Evolutionary conservation across 2,797 vertebrate genomes (phyloP).

Genomic region (Melanotaenia boesemani): DNA sequence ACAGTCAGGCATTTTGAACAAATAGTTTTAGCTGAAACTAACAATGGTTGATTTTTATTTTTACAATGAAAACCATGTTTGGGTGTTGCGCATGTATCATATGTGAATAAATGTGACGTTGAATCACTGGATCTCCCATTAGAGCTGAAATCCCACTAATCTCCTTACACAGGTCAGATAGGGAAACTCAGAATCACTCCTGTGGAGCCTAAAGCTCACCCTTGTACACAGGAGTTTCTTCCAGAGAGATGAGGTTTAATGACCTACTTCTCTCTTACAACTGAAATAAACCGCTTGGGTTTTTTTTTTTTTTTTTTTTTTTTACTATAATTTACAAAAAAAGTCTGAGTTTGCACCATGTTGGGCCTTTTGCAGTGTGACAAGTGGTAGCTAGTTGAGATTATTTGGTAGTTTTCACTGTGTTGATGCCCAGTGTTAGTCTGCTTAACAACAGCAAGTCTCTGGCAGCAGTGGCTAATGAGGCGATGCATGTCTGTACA

Average conservation of each 20-base stretch:
- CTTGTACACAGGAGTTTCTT: constrained; percentile 27
- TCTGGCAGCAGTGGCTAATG: constrained; percentile 70
- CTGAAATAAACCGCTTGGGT: background rate
- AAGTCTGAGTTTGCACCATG: background rate
- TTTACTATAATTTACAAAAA: background rate
- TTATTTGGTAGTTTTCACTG: constrained; percentile 31
- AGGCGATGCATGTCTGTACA: constrained; percentile 75
- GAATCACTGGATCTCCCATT: constrained; percentile 48
- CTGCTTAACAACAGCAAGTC: constrained; percentile 72
- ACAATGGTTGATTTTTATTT: background rate
- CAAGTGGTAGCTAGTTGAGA: constrained; percentile 14
- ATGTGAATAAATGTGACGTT: constrained; percentile 26
- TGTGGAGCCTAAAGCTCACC: constrained; percentile 38
- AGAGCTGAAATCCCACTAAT: constrained; percentile 58
- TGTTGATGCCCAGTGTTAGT: constrained; percentile 26
- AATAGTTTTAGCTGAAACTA: constrained; percentile 1
- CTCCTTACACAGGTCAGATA: constrained; percentile 58
- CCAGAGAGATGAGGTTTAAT: constrained; percentile 28
- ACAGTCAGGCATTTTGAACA: background rate
- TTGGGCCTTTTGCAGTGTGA: constrained; percentile 11
- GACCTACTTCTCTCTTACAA: constrained; percentile 18
- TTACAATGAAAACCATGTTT: constrained; percentile 21
- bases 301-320: background rate
- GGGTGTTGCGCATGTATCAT: constrained; percentile 19
- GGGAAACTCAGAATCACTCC: constrained; percentile 52